phyloP scores from a whole-genome alignment of 2,113 vertebrate genomes.

The Pygoscelis antarcticus region DNA sequence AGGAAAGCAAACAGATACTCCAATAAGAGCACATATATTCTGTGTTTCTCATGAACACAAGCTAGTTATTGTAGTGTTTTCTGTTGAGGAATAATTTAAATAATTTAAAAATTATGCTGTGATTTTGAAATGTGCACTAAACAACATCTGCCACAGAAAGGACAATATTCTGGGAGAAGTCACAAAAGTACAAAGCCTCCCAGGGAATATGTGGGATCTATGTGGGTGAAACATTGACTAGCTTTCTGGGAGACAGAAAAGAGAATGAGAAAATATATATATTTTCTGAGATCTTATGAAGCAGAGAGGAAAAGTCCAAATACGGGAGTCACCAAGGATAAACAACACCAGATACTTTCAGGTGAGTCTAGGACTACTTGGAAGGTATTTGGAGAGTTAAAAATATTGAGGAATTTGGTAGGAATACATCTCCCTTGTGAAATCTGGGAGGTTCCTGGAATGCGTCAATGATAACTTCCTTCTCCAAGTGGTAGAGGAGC shows the following conservation, averaged over 20 bases:
- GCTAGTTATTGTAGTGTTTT: not conserved
- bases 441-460: too few species aligned
- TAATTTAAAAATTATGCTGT: not conserved
- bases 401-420: not conserved
- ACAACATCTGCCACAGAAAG: not conserved
- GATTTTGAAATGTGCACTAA: not conserved
- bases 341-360: not conserved
- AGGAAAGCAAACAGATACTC: not conserved
- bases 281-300: not conserved
- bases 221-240: not conserved
- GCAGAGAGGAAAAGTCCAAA: not conserved
- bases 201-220: not conserved
- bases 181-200: not conserved
- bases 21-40: not conserved
- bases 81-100: too few species aligned
- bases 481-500: too few species aligned
- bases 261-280: not conserved
- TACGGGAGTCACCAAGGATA: not conserved
- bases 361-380: not conserved
- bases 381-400: not conserved
- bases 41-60: not conserved
- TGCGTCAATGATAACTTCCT: too few species aligned
- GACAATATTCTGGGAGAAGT: not conserved
- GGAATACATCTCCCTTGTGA: not conserved
- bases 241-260: not conserved